Percentiles rank a stretch among this genome's conserved stretches.
Evolutionary conservation across 2,113 vertebrate species (phyloP).

Genomic region (Agelaius phoeniceus): DNA sequence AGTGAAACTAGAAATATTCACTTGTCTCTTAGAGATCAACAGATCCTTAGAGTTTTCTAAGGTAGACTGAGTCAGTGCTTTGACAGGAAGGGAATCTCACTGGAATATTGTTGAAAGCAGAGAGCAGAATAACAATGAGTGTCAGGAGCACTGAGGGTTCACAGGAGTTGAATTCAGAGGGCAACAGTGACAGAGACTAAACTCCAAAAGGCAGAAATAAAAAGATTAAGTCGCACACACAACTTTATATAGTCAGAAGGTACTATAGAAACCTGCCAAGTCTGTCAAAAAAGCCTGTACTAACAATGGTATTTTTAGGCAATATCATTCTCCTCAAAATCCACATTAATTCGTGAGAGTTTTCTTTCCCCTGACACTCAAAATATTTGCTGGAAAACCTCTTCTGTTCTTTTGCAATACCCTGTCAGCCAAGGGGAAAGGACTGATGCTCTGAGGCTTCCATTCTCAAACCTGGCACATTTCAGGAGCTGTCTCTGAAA

Average conservation of each 20-base stretch:
- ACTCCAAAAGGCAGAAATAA: conserved; percentile 48
- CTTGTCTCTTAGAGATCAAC: not conserved
- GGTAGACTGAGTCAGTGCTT: not conserved
- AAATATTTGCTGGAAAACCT: conserved; percentile 33
- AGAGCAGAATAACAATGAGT: conserved; percentile 22
- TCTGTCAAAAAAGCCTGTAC: conserved; percentile 1
- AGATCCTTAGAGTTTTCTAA: not conserved
- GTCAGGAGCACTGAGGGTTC: not conserved
- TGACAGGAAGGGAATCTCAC: not conserved
- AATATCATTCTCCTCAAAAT: conserved; percentile 41
- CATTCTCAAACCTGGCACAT: not conserved
- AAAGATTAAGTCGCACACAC: conserved; percentile 29
- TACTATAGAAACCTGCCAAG: conserved; percentile 41
- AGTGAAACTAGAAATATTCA: not conserved
- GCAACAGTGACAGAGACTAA: conserved; percentile 34
- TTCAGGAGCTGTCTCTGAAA: not conserved
- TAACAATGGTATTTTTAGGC: conserved; percentile 52
- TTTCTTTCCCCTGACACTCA: not conserved
- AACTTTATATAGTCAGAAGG: conserved; percentile 17
- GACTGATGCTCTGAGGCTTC: not conserved
- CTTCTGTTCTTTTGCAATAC: not conserved
- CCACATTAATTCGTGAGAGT: not conserved
- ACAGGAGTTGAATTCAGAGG: conserved; percentile 19
- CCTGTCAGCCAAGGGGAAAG: conserved; percentile 19
- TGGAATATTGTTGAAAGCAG: conserved; percentile 1